Evolutionary conservation across 37 sponge, comb jelly and placozoan species (phyloP), one percentile per base, ranked within the genome.

Genomic region (Aphrocallistes beatrix): DNA sequence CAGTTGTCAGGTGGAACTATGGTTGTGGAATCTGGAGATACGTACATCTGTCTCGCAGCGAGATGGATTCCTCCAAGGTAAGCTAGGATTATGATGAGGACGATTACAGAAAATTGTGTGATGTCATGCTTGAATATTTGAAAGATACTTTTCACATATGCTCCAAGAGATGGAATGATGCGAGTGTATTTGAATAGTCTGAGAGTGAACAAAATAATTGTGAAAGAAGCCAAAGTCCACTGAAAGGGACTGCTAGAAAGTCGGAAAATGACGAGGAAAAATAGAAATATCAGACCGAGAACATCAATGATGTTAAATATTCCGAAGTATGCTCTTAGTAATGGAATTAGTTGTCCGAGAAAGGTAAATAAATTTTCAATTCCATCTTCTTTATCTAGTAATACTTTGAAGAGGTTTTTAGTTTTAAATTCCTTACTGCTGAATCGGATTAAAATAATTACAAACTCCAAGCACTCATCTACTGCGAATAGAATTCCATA

Each of bases 111-210:
- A 28, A 60, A 60, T 13, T 60, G 75, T 3, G 75, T 60, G 10
- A 60, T 60, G n/a, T 60, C 75, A 60, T 60, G n/a, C 28, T 25
- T 21, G 75, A 60, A 60, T 3, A 60, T 60, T 8, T 60, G 75
- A 60, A 60, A 19, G 8, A 60, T 60, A 28, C 28, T 60, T 25
- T 30, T 19, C 17, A 60, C 75, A 13, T 60, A 60, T 19, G 75
- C 75, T 21, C 75, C 75, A 30, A 60, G 75, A 60, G 75, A 60
- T 3, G 75, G 75, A 60, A 32, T 25, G n/a, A 60, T 60, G 3
- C 75, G 75, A 19, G 75, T 60, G 21, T 60, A 60, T 13, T 60
- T 60, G 75, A 60, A 60, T 19, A 60, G 75, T 60, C n/a, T 60
- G 6, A 60, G 21, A 60, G 28, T 60, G 75, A 60, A 60, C 28